phyloP scores from a whole-genome alignment of 2,888 invertebrate genomes.

The Luffia ferchaultella region DNA sequence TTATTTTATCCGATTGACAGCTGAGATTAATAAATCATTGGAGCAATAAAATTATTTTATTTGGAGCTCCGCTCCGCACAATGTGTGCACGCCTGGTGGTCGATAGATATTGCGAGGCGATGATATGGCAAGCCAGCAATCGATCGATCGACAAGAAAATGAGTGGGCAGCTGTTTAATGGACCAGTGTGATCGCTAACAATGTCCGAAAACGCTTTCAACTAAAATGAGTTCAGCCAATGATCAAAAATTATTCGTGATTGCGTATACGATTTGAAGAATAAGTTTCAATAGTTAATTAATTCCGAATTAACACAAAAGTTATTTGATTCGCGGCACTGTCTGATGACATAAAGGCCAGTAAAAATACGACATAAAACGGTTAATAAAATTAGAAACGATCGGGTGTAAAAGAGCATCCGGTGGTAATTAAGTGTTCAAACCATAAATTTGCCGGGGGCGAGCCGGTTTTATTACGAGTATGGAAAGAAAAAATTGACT shows the following conservation, averaged over 20 bases:
- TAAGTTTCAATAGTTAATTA: too few relatives aligned
- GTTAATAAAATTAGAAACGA: neutral
- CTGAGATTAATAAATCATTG: neutral
- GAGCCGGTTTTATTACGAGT: conserved; percentile 21
- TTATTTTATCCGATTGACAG: neutral
- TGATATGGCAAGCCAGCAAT: too few relatives aligned
- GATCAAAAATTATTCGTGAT: too few relatives aligned
- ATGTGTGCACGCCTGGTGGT: too few relatives aligned
- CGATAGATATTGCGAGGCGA: neutral
- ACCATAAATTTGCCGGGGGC: conserved; percentile 31
- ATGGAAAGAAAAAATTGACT: neutral
- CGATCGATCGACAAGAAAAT: too few relatives aligned
- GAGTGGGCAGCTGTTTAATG: too few relatives aligned
- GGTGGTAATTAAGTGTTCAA: conserved; percentile 37
- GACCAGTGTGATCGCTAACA: neutral
- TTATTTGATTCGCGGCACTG: neutral
- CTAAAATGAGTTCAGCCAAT: neutral
- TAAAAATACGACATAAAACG: neutral
- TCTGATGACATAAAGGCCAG: neutral
- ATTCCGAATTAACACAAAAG: neutral
- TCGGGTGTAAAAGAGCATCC: conserved; percentile 27
- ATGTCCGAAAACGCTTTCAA: neutral
- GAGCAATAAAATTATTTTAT: neutral
- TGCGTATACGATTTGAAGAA: too few relatives aligned
- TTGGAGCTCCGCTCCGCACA: too few relatives aligned